Conservation (phyloP, 2,797 vertebrate genomes). For the Silurus lanzhouensis region DNA sequence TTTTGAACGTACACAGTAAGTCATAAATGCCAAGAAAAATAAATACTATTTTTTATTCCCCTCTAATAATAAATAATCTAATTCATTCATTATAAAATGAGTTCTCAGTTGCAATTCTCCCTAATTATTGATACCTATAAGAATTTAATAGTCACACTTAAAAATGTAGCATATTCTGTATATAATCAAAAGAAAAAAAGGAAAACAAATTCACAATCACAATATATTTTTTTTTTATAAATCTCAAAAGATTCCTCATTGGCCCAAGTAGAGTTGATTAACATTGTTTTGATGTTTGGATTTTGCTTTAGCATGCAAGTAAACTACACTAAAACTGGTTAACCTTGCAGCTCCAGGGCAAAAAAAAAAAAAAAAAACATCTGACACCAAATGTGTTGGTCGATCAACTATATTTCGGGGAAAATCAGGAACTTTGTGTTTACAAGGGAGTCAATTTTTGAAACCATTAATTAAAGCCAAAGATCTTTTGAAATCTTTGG, state of each 20-base stretch:
- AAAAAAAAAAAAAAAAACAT: neutral
- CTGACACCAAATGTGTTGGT: neutral
- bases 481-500: neutral
- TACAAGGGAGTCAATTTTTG: neutral
- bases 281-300: neutral
- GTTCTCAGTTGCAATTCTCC: neutral
- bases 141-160: slow-evolving; percentile 14
- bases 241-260: neutral
- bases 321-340: neutral
- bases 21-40: slow-evolving; percentile 40
- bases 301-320: slow-evolving; percentile 6
- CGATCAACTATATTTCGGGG: neutral
- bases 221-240: neutral
- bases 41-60: slow-evolving; percentile 15
- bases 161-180: slow-evolving; percentile 1
- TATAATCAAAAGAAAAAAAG: neutral
- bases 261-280: neutral
- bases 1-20: slow-evolving; percentile 2
- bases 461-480: neutral
- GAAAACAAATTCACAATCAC: neutral
- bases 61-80: slow-evolving; percentile 36
- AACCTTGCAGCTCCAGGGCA: neutral
- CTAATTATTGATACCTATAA: slow-evolving; percentile 19
- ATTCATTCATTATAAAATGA: slow-evolving; percentile 36
- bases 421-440: neutral